Conservation (phyloP, 2,888 invertebrate species). For the Ophraella communa region DNA sequence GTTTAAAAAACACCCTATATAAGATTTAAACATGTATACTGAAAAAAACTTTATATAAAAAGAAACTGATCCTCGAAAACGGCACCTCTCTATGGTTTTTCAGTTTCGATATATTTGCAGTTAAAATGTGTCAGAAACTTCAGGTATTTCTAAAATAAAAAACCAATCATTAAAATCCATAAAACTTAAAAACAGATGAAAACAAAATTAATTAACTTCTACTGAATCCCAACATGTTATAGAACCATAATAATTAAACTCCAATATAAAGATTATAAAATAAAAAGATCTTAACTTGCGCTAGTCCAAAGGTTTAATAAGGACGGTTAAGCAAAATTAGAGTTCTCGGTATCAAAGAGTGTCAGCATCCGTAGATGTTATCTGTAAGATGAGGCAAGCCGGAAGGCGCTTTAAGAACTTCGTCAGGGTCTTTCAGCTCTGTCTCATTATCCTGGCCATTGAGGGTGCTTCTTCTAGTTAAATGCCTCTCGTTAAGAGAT, state of each 20-base stretch:
- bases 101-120: too few species aligned
- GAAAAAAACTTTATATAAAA: too few species aligned
- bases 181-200: too few species aligned
- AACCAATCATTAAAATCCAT: too few species aligned
- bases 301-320: slow-evolving; percentile 28
- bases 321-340: slow-evolving; percentile 45
- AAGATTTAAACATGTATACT: too few species aligned
- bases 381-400: slow-evolving; percentile 44
- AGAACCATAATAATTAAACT: slow-evolving; percentile 7
- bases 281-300: background rate
- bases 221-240: background rate
- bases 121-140: too few species aligned
- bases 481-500: slow-evolving; percentile 47
- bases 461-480: slow-evolving; percentile 45
- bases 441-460: slow-evolving; percentile 49
- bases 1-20: too few species aligned
- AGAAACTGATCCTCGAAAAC: too few species aligned
- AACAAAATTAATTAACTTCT: background rate
- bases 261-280: slow-evolving; percentile 5
- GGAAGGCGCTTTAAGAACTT: slow-evolving; percentile 41
- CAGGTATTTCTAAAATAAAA: too few species aligned
- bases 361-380: slow-evolving; percentile 44
- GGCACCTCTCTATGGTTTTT: too few species aligned
- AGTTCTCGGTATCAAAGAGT: slow-evolving; percentile 39
- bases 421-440: slow-evolving; percentile 42